Base-by-base conservation (phyloP, 2,888 invertebrate genomes). In the Mythimna lalbum region DNA sequence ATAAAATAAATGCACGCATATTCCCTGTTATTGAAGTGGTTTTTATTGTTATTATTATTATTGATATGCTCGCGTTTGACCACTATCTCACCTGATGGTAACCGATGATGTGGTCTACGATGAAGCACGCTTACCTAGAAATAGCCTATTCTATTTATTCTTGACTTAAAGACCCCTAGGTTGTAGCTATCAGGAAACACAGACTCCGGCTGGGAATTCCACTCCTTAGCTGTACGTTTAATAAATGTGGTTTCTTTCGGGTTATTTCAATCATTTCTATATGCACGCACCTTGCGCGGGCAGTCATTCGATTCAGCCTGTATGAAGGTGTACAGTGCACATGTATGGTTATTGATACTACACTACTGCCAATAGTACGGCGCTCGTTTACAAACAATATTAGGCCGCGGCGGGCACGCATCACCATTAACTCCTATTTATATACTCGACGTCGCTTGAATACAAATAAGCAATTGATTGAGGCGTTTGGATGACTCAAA, bases 401-500 rank as follows among this genome's bases (percentile, higher is more conserved):
- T 49, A 27, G 27, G 31, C 53, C 5, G 23, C 17, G 17, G 52
- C n/a, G 36, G 12, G 27, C 59, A 23, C 53, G 36, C 43, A 19
- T 43, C 21, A 39, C 68, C 56, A n/a, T 31, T 63, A 23, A 14
- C 4, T 61, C 50, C 2, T 50, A 72, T 75, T 72, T 50, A 56
- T 53, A 47, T 66, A 50, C 7, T 27, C 33, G 39, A 1, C 33
- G 33, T 14, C n/a, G 14, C 31, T 39, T 49, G 67, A 39, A 50
- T 75, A 71, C 53, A 36, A 53, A 71, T 39, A 47, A 73, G n/a
- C 27, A 14, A 12, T 47, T 47, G 53, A 27, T 47, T 47, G 47
- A 43, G n/a, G n/a, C 4, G 52, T 73, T 49, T 12, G 31, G 14
- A 70, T 70, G 33, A 73, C 63, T 52, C 73, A 73, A 63, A 43